Conservation (phyloP, 2,888 invertebrate genomes). For the Ctena decussata region DNA sequence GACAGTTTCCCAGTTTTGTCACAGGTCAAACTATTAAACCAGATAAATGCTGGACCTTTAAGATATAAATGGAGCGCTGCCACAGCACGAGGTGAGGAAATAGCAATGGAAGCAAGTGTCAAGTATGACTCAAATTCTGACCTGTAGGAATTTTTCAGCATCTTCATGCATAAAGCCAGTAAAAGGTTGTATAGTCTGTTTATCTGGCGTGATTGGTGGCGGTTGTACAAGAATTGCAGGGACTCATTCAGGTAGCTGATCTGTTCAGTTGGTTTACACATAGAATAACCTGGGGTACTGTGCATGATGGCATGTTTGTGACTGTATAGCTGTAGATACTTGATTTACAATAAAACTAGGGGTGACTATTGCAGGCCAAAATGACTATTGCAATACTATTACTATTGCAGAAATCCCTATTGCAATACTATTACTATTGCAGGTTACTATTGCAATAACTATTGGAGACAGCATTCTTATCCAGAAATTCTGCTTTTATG, state of each 20-base stretch:
- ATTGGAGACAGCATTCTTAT: no score
- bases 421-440: no score
- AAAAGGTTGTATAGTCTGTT: neutral
- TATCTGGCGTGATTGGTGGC: neutral
- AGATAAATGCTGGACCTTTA: neutral
- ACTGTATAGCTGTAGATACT: no score
- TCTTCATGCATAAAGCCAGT: slow-evolving; percentile 14
- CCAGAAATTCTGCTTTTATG: no score
- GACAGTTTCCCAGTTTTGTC: neutral
- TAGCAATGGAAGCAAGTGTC: neutral
- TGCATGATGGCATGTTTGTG: no score
- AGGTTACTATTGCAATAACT: no score
- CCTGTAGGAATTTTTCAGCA: neutral
- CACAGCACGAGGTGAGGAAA: neutral
- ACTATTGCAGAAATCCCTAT: no score
- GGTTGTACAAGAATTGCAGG: neutral
- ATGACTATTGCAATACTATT: no score
- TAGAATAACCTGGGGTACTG: neutral
- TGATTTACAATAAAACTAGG: no score
- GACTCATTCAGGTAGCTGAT: no score
- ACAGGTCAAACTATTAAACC: neutral
- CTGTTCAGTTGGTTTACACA: neutral
- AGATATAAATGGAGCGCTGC: neutral
- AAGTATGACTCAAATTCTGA: slow-evolving; percentile 10
- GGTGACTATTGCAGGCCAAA: no score